Conservation (phyloP, 1,140 invertebrate species). For the Panagrolaimus sp. region DNA sequence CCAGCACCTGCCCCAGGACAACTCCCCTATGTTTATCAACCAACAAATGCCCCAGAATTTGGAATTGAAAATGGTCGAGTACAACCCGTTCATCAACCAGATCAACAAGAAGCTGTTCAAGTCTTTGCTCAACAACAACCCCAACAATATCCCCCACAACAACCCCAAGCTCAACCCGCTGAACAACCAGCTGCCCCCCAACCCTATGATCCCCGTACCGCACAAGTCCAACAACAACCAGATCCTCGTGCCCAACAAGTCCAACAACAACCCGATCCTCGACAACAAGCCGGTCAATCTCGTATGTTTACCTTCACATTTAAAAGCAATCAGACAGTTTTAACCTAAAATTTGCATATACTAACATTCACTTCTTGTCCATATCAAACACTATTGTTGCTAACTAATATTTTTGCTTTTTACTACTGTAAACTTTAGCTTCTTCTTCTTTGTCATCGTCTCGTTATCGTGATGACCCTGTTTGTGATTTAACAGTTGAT, state of each 20-base stretch:
- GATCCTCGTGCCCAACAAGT: background rate
- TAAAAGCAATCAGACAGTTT: too few species aligned
- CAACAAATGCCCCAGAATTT: background rate
- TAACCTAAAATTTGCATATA: too few species aligned
- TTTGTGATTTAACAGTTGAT: conserved; percentile 37
- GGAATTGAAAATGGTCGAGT: background rate
- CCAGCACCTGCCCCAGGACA: background rate
- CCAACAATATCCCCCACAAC: conserved; percentile 2
- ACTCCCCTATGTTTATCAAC: background rate
- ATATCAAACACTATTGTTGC: too few species aligned
- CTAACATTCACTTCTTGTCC: too few species aligned
- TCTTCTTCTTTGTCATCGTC: too few species aligned
- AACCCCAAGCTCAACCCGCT: conserved; percentile 11
- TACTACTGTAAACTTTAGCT: too few species aligned
- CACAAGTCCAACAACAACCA: background rate
- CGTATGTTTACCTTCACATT: background rate
- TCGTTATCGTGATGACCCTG: conserved; percentile 16
- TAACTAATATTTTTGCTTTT: too few species aligned
- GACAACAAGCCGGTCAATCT: background rate
- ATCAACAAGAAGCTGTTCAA: background rate
- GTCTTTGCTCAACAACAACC: background rate
- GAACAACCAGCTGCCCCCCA: background rate
- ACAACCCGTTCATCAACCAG: background rate
- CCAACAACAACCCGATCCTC: background rate
- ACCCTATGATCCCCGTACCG: background rate